Evolutionary conservation across 1,140 invertebrate genomes (phyloP), one percentile per base, ranked within the genome.

Genomic region (Nylanderia fulva): DNA sequence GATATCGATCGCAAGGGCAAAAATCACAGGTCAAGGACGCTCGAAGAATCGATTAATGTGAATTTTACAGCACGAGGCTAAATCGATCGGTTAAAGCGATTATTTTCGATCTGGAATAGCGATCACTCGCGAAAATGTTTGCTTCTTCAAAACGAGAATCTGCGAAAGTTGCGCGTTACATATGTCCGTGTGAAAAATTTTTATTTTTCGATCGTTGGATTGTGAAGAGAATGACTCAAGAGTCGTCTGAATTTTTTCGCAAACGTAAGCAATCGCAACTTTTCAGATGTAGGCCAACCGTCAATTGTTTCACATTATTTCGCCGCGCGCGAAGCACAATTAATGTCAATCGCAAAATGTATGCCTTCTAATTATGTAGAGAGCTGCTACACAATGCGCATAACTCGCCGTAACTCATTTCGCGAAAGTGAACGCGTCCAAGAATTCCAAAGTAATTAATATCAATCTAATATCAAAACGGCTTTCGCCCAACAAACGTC

Each of bases 261-360:
- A 60, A 72, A 48, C 27, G 52, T 33, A 58, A 75, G 85, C 84
- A 86, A 86, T 86, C 74, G 85, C 66, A 77, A 85, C 83, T 86
- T 80, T 61, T 88, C 52, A 68, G 75, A 92, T 91, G 61, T 92
- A 90, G 91, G 90, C 75, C 91, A 91, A 61, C 84, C 54, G 85
- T 83, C 88, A 85, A 92, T 92, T 92, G 89, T 92, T 89, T 90
- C 77, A 85, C 69, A 84, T 45, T 45, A 13, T 45, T 45, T 3
- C 4, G 45, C 45, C 84, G 79, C 69, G 61, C 71, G 45, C 61
- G 77, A 74, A 85, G n/a, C 86, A 64, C 58, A 89, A 74, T 64
- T 86, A 80, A 69, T 68, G 68, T 48, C 79, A 45, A 61, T 63
- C 68, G 18, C 61, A 83, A n/a, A n/a, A 80, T 66, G 33, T 84